Evolutionary conservation across 2,888 invertebrate species (phyloP).

Genomic region (Himalopsyche japonica): DNA sequence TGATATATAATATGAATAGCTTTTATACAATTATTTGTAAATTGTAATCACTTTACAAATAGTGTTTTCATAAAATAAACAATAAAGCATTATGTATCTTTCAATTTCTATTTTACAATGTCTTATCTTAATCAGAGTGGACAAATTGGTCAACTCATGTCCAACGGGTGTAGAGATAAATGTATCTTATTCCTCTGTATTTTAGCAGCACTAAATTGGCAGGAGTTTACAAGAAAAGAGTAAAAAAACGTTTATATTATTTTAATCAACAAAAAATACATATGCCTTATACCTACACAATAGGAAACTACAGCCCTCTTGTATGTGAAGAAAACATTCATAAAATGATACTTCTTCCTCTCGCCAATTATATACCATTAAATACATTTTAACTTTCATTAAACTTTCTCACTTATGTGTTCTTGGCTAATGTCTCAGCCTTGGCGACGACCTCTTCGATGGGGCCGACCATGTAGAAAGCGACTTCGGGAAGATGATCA

Average conservation of each 20-base stretch:
- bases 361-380: conserved; percentile 80
- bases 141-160: background rate
- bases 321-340: conserved; percentile 87
- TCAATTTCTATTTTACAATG: background rate
- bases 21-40: background rate
- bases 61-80: background rate
- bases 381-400: conserved; percentile 45
- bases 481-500: conserved; percentile 96
- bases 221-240: background rate
- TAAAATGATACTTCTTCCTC: conserved; percentile 65
- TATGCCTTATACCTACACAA: conserved; percentile 19
- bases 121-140: background rate
- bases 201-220: background rate
- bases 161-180: background rate
- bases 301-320: conserved; percentile 66
- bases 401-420: conserved; percentile 88
- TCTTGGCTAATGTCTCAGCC: conserved; percentile 79
- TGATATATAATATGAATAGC: background rate
- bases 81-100: background rate
- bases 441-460: conserved; percentile 87
- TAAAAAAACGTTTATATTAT: conserved; percentile 7
- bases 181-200: background rate
- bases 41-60: background rate
- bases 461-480: conserved; percentile 99
- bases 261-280: conserved; percentile 24